phyloP scores from a whole-genome alignment of 2,113 vertebrate genomes.

The Jaculus jaculus region DNA sequence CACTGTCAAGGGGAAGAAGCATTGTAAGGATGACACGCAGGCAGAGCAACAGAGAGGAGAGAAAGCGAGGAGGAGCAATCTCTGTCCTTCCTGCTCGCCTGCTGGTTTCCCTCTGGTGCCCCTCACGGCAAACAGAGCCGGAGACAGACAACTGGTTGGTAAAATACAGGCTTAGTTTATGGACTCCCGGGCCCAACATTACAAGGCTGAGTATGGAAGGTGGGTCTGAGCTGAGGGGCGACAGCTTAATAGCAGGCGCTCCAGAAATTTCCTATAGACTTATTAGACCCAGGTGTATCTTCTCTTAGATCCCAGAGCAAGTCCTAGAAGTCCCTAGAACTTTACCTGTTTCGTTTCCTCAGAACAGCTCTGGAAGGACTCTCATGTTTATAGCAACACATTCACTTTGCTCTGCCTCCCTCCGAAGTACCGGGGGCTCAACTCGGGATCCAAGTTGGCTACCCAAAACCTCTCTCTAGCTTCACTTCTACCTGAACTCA shows the following conservation, averaged over 20 bases:
- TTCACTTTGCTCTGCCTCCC: background rate
- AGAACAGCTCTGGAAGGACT: background rate
- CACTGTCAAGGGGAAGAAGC: background rate
- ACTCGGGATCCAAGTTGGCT: no score
- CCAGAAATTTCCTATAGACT: background rate
- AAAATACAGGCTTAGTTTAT: background rate
- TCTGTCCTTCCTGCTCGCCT: background rate
- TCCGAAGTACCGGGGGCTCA: background rate
- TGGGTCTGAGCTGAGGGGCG: background rate
- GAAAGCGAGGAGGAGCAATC: background rate
- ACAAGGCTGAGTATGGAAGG: background rate
- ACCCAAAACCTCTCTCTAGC: background rate
- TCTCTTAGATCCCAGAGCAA: background rate
- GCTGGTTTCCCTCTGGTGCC: fast-evolving
- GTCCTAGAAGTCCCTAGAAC: background rate
- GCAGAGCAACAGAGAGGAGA: background rate
- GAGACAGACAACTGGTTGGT: background rate
- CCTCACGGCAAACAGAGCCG: background rate
- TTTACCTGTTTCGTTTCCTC: background rate
- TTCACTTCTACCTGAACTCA: background rate
- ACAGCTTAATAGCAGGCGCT: background rate
- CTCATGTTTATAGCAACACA: background rate
- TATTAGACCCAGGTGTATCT: background rate
- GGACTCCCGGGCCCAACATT: background rate
- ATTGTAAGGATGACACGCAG: background rate